Evolutionary conservation across 2,888 invertebrate genomes (phyloP).

Genomic region (Tetragonisca angustula): DNA sequence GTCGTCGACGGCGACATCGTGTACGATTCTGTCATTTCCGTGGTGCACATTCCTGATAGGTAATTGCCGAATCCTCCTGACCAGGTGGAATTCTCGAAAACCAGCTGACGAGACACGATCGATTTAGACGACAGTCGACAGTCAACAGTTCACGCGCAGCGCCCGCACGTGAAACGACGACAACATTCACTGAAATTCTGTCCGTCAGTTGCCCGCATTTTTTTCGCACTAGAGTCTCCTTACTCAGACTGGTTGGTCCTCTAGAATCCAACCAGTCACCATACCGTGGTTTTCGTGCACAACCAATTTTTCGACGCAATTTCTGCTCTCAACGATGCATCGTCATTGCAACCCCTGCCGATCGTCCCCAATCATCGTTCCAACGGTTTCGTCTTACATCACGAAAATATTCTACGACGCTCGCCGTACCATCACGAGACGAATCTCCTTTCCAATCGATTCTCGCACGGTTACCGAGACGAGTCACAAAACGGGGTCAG

Average conservation of each 20-base stretch:
- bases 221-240: neutral
- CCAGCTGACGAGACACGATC: neutral
- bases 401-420: slow-evolving; percentile 21
- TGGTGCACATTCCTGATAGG: slow-evolving; percentile 78
- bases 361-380: slow-evolving; percentile 38
- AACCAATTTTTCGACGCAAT: slow-evolving; percentile 23
- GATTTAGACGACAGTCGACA: neutral
- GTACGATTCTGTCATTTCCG: slow-evolving; percentile 83
- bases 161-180: neutral
- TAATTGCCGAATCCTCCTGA: neutral
- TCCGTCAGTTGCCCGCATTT: neutral
- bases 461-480: neutral
- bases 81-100: neutral
- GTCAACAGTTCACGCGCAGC: neutral
- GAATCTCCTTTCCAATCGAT: neutral
- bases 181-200: neutral
- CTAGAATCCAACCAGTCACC: slow-evolving; percentile 12
- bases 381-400: slow-evolving; percentile 34
- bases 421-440: slow-evolving; percentile 1
- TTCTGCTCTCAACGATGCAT: slow-evolving; percentile 39
- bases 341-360: slow-evolving; percentile 37
- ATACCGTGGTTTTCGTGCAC: neutral
- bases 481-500: neutral
- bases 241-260: slow-evolving; percentile 7
- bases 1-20: slow-evolving; percentile 82